These are phyloP conservation scores for Stylophora pistillata DNA, from an alignment of 64 coral and sea anemone species.

Conservation along the genomic window DNA sequence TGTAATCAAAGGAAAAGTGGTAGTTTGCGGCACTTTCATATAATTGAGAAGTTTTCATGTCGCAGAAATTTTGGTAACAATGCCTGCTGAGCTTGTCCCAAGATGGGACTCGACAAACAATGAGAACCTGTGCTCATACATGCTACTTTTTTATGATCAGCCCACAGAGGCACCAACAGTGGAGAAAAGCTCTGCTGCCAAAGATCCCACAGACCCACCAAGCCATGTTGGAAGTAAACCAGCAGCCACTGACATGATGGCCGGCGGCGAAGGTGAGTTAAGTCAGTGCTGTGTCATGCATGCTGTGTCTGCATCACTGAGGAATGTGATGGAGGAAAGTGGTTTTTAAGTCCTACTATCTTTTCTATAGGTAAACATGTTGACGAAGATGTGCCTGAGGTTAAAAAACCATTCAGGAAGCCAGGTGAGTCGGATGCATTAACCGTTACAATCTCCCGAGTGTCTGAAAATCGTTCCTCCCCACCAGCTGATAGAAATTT, in stretches of 20 bases:
- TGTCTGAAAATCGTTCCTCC: no score
- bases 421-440: not conserved
- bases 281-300: no score
- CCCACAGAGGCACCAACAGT: conserved; percentile 32
- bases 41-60: no score
- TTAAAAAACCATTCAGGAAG: not conserved
- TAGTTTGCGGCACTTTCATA: no score
- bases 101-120: no score
- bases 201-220: conserved; percentile 50
- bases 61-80: no score
- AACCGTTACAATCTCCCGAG: no score
- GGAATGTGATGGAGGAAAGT: not conserved
- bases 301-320: no score
- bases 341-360: not conserved
- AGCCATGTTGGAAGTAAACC: not conserved
- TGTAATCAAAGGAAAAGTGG: no score
- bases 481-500: no score
- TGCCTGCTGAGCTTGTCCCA: no score
- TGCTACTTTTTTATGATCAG: conserved; percentile 7
- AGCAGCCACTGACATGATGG: not conserved
- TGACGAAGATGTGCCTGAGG: not conserved
- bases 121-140: not conserved
- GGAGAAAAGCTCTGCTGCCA: conserved; percentile 21
- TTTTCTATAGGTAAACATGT: not conserved
- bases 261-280: not conserved